Base-by-base conservation (phyloP, 2,113 vertebrate genomes). In the Rhipidura dahli region DNA sequence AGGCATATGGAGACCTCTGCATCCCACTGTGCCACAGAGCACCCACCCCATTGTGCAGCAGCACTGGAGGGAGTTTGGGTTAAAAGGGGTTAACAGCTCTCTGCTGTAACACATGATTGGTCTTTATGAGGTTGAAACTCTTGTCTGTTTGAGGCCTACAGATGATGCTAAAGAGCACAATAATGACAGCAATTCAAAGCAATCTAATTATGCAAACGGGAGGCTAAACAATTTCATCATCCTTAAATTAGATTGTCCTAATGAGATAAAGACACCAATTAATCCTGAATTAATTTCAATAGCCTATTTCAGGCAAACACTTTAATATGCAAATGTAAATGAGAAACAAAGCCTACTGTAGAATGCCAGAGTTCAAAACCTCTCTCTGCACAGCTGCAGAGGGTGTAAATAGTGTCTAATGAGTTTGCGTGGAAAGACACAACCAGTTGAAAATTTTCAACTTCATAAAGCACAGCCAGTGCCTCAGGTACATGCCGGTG, bases 241-340 rank as follows among this genome's bases (percentile, higher is more conserved):
- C 98, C 98, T 98, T 98, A 98, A 99, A 99, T 99, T 99, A 99
- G 99, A 99, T 99, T 98, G 99, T 99, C 98, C 99, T 99, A 99
- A 99, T 99, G 99, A 99, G 99, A 99, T 99, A 99, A 99, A 99
- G 99, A 99, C 99, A 99, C 99, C 99, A 99, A 99, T 99, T 99
- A 99, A 99, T 99, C 99, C 99, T 99, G 98, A 98, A 99, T 99
- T 99, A 99, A 99, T 99, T 99, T 99, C 98, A 98, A 98, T 97
- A 98, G 98, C 98, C 98, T 98, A 98, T 99, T 99, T 99, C 98
- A 98, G 97, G 98, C 98, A 99, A 99, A 99, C 98, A 99, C 98
- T 98, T 98, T 99, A 99, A 99, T 99, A 99, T 99, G 98, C 98
- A 98, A 98, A 98, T 98, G 98, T 98, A 99, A 99, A 99, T 98